Base-by-base conservation (phyloP, 2,888 invertebrate genomes). In the Pomacea canaliculata region DNA sequence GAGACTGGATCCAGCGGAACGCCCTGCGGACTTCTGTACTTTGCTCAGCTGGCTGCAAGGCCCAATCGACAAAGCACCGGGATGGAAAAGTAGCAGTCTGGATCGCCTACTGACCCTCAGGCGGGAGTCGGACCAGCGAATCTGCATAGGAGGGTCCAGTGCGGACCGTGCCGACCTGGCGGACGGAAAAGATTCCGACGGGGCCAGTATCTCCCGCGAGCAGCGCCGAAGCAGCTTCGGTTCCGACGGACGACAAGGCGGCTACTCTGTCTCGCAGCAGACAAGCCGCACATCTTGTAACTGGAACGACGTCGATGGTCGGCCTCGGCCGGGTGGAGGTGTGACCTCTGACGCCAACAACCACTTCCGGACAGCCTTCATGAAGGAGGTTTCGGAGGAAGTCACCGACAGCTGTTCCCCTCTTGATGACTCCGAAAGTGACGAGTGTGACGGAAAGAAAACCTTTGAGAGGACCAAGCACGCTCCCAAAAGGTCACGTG, bases 1-100 rank as follows among this genome's bases (percentile, higher is more conserved):
- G 37, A 81, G 83, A 65, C 70, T 78, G n/a, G 83, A 85, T 51
- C 83, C 83, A 23, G 78, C 79, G 46, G 77, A 82, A n/a, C 82
- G 86, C 18, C 68, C 62, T 9, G 27, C 51, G 19, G 75, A 77
- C 56, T 79, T 79, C 72, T 63, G 66, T n/a, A 60, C 62, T 5
- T 19, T 79, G 46, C 18, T 70, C n/a, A 51, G 59, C 5, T 77
- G 79, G 79, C 65, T 79, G 3, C 66, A 68, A 48, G 75, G 70
- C 27, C 77, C 69, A 9, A 74, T 75, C 16, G 75, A 79, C 56
- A 48, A 75, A 46, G 49, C 65, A 16, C 48, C 63, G 12, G 74
- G 62, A 1, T 74, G 74, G 74, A 69, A 49, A 37, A 37, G 56
- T 4, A 69, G 46, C 51, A 13, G 59, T 12, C 7, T 62, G 60